Conservation (phyloP, 2,113 vertebrate species). For the Rhinolophus sinicus region DNA sequence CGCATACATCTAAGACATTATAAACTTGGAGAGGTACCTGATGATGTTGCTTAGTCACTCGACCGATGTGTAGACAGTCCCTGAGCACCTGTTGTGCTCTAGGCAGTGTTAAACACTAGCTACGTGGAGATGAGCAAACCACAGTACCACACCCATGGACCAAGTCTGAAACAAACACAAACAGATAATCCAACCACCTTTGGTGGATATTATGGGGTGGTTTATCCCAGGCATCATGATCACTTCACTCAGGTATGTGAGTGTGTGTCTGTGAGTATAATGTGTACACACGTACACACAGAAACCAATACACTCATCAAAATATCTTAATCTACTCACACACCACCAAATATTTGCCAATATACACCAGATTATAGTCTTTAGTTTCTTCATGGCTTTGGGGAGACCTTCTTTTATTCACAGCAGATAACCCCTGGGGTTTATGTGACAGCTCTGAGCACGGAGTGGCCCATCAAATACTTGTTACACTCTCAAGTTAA, state of each 20-base stretch:
- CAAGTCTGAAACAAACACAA: not conserved
- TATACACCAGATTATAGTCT: not conserved
- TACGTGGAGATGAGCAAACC: not conserved
- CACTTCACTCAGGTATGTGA: not conserved
- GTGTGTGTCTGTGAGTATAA: not conserved
- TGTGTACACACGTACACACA: not conserved
- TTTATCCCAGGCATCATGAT: not conserved
- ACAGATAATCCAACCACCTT: not conserved
- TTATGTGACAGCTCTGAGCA: not conserved
- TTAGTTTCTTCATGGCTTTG: not conserved
- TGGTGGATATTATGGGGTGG: not conserved
- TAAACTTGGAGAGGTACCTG: too few species aligned
- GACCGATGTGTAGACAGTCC: not conserved
- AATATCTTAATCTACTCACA: not conserved
- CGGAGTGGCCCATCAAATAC: too few species aligned
- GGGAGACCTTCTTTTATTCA: not conserved
- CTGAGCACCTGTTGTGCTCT: not conserved
- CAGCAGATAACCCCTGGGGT: not conserved
- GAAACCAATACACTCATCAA: not conserved
- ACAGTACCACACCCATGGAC: not conserved
- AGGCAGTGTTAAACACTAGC: too few species aligned
- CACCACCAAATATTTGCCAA: not conserved
- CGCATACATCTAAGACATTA: not conserved
- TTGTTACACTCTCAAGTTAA: not conserved
- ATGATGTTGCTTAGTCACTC: not conserved